Evolutionary conservation across 92 coral and sea anemone genomes (phyloP).

Genomic region (Epizoanthus scotinus): DNA sequence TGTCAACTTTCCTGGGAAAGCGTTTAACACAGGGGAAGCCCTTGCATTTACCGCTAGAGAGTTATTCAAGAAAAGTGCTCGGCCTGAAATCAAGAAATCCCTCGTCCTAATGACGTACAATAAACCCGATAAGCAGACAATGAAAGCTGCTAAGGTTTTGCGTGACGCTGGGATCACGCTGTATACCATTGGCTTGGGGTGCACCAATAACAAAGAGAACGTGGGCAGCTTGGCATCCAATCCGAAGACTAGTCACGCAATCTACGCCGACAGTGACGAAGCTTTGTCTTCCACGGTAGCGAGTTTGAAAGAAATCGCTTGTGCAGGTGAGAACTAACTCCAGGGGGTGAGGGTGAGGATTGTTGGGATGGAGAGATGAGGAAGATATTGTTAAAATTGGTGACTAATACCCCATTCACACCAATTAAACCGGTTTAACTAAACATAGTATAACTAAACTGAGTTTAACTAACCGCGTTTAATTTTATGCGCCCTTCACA

Average conservation of each 20-base stretch:
- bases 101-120: slow-evolving; percentile 27
- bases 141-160: background rate
- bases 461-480: too few relatives aligned
- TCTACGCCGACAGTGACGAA: slow-evolving; percentile 21
- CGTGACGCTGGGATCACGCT: slow-evolving; percentile 12
- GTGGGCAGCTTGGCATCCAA: background rate
- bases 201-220: background rate
- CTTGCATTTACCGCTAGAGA: slow-evolving; percentile 21
- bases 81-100: slow-evolving; percentile 13
- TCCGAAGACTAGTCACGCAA: slow-evolving; percentile 4
- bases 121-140: slow-evolving; percentile 19
- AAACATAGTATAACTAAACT: too few relatives aligned
- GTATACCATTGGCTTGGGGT: slow-evolving; percentile 22
- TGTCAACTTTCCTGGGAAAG: background rate
- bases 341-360: too few relatives aligned
- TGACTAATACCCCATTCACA: too few relatives aligned
- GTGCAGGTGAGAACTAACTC: slow-evolving; percentile 2
- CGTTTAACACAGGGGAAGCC: background rate
- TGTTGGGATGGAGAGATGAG: too few relatives aligned
- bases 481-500: too few relatives aligned
- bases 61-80: slow-evolving; percentile 19
- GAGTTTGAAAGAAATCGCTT: background rate
- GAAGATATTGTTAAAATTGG: too few relatives aligned
- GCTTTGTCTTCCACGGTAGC: slow-evolving; percentile 1
- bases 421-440: too few relatives aligned